Percentiles rank a stretch among this genome's conserved stretches.
phyloP scores from a whole-genome alignment of 2,113 vertebrate genomes.

The Chamaetylas fuelleborni region DNA sequence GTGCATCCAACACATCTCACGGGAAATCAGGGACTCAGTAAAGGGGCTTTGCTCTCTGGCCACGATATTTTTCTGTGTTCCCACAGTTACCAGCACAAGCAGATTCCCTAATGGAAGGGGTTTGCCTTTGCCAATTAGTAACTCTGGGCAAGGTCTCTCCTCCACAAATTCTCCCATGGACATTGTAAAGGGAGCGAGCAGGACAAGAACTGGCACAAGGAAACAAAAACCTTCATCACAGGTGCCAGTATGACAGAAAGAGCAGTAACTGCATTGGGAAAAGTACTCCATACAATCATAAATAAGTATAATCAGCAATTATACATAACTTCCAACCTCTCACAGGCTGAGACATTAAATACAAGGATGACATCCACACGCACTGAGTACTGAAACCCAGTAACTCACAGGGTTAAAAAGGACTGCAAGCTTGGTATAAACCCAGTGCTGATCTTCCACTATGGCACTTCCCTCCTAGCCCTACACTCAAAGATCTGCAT shows the following conservation, averaged over 20 bases:
- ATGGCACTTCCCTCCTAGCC: not conserved
- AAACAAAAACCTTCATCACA: fast-evolving
- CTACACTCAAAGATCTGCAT: not conserved
- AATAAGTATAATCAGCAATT: not conserved
- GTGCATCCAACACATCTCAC: fast-evolving
- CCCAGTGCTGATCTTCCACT: not conserved
- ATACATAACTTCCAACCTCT: not conserved
- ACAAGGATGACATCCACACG: fast-evolving
- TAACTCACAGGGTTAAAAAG: not conserved
- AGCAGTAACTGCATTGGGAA: not conserved
- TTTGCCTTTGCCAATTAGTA: not conserved
- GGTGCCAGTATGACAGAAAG: not conserved
- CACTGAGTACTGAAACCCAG: not conserved
- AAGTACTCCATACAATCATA: not conserved
- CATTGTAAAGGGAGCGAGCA: fast-evolving
- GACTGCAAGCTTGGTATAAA: not conserved
- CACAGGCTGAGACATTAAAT: not conserved
- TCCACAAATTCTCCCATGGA: fast-evolving
- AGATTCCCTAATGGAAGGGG: not conserved
- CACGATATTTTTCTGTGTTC: not conserved
- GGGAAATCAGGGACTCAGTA: not conserved
- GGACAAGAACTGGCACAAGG: not conserved
- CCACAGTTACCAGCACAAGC: not conserved
- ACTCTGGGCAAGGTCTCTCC: not conserved
- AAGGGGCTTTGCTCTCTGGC: not conserved